Conservation (phyloP, 1,140 invertebrate species). For the Bicyclus anynana region DNA sequence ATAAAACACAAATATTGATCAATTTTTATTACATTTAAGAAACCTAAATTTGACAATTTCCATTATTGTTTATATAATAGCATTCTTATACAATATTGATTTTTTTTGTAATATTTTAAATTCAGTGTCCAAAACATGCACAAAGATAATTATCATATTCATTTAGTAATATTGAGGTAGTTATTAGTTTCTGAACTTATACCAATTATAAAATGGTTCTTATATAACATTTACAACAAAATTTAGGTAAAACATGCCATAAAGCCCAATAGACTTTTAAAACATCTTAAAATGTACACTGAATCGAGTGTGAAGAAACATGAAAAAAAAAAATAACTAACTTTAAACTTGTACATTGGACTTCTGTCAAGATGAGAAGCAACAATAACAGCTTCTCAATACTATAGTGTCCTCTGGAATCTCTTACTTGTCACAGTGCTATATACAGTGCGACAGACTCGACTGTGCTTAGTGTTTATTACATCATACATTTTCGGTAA, state of each 20-base stretch:
- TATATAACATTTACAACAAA: constrained; percentile 67
- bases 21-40: constrained; percentile 73
- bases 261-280: constrained; percentile 36
- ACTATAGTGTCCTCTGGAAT: background rate
- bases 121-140: constrained; percentile 73
- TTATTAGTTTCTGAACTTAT: constrained; percentile 76
- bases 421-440: background rate
- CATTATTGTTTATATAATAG: constrained; percentile 70
- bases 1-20: constrained; percentile 35
- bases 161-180: constrained; percentile 76
- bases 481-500: no score
- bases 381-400: constrained; percentile 4
- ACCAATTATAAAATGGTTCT: constrained; percentile 71
- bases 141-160: constrained; percentile 74
- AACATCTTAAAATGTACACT: constrained; percentile 41
- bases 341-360: background rate
- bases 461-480: constrained; percentile 23
- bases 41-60: constrained; percentile 74
- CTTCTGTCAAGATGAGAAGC: background rate
- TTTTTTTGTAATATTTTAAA: constrained; percentile 56
- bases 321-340: constrained; percentile 34
- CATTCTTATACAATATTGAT: constrained; percentile 69
- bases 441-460: no score
- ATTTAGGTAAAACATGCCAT: constrained; percentile 46
- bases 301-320: constrained; percentile 53